Base-by-base conservation (phyloP, 1,140 invertebrate species). In the Ruditapes philippinarum region DNA sequence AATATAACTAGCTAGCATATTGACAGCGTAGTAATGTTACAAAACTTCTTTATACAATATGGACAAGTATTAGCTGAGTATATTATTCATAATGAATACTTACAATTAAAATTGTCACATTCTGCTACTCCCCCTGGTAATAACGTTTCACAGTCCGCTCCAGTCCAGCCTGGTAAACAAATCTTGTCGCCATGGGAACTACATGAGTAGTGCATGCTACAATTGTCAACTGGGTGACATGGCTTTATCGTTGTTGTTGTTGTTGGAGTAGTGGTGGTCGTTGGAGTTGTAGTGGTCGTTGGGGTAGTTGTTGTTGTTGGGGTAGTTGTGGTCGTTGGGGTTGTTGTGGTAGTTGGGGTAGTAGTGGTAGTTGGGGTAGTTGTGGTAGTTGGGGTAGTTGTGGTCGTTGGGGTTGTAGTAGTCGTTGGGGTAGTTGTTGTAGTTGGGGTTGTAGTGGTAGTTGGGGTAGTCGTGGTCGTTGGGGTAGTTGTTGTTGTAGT, bases 171-270 rank as follows among this genome's bases (percentile, higher is more conserved):
- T 17, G 74, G 54, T 25, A 49, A 0, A 80, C 85, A 88, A 25
- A 80, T 33, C 36, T 54, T 62, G 36, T 60, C 31, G 22, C 85
- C 85, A 68, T 80, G 74, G 25, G 54, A 28, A 38, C 45, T 45
- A 65, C 85, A 88, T 7, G 74, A 62, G 42, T 65, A 88, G 36
- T 88, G 85, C 14, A 36, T 40, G 40, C 19, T 80, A 36, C 85
- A 88, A 49, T 80, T 80, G 40, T 70, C 25, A 11, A 33, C 40
- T 0, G 85, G 85, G 4, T 17, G 45, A 36, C 85, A 88, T 4
- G 85, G 85, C n/a, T 62, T 80, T 22, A 40, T 17, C 12, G 85
- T 88, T n/a, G 74, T 88, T 19, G 85, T 88, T 7, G 85, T 28
- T 31, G 85, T 45, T 17, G 85, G 22, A 7, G 60, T 57, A 0